Evolutionary conservation across 35 echinoderm and acorn worm species (phyloP).

Genomic region (Stichopus chloronotus): DNA sequence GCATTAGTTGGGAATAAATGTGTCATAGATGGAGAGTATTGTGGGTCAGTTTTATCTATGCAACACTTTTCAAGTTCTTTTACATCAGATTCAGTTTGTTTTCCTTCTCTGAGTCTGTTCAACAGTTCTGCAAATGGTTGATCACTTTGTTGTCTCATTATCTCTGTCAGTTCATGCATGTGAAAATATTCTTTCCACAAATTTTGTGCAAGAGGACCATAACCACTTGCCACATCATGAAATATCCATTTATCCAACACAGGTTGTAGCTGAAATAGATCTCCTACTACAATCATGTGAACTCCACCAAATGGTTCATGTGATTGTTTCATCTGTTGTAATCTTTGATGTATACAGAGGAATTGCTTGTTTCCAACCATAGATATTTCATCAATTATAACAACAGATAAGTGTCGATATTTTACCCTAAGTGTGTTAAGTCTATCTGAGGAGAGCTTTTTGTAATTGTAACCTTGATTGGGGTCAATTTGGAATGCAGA

Average conservation of each 20-base stretch:
- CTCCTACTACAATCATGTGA: conserved; percentile 30
- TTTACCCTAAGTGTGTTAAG: conserved; percentile 52
- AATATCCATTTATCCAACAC: background rate
- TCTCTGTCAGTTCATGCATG: conserved; percentile 59
- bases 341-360: conserved; percentile 20
- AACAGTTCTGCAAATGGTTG: conserved; percentile 47
- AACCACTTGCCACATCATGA: background rate
- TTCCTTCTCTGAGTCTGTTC: conserved; percentile 68
- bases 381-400: conserved; percentile 62
- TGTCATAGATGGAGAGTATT: background rate
- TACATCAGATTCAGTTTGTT: background rate
- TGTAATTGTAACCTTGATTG: conserved; percentile 33
- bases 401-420: conserved; percentile 23
- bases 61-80: background rate
- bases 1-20: conserved; percentile 41
- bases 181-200: conserved; percentile 70
- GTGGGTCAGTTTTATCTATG: background rate
- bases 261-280: conserved; percentile 6
- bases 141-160: conserved; percentile 83
- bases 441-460: conserved; percentile 2
- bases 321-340: background rate
- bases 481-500: conserved; percentile 51
- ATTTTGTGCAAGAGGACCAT: conserved; percentile 2
- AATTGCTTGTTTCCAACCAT: conserved; percentile 61
- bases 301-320: conserved; percentile 11